A percentile compares a stretch with the other conserved stretches of the same genome.
phyloP scores from a whole-genome alignment of 2,797 vertebrate species.

The Enteromius radiatus region DNA sequence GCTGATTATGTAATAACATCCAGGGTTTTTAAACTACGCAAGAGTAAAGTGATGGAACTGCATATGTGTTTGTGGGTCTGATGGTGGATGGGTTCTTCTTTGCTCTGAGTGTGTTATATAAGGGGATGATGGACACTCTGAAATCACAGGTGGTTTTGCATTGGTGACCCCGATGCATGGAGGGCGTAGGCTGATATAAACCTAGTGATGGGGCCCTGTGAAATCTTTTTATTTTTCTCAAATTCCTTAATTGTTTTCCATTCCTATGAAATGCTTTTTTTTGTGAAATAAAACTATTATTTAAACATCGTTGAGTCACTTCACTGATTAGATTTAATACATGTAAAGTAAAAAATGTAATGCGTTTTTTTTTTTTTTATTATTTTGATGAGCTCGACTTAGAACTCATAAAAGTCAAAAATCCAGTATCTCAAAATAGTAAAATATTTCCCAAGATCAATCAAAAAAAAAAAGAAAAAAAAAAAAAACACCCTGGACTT shows the following conservation, averaged over 20 bases:
- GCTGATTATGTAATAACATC: conserved; percentile 54
- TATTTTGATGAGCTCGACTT: too few species aligned
- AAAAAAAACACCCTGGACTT: too few species aligned
- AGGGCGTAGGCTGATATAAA: background rate
- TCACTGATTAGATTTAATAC: too few species aligned
- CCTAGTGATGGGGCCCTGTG: background rate
- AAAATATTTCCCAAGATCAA: too few species aligned
- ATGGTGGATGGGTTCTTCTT: conserved; percentile 5
- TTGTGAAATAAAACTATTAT: too few species aligned
- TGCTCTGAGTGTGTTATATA: conserved; percentile 55
- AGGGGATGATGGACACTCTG: conserved; percentile 49
- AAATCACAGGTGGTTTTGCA: conserved; percentile 37
- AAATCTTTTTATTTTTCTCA: background rate
- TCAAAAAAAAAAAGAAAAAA: too few species aligned
- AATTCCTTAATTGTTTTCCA: background rate
- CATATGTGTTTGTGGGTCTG: conserved; percentile 27
- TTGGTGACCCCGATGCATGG: background rate
- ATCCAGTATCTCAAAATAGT: too few species aligned
- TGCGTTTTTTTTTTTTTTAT: too few species aligned
- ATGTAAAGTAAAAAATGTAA: too few species aligned
- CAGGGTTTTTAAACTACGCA: conserved; percentile 40
- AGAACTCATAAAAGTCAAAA: too few species aligned
- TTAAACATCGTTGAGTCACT: too few species aligned
- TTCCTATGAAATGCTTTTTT: background rate
- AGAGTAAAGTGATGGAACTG: conserved; percentile 26